Percentiles rank a stretch among this genome's conserved stretches.
Evolutionary conservation across 2,888 invertebrate genomes (phyloP).

Genomic region (Antheraea yamamai): DNA sequence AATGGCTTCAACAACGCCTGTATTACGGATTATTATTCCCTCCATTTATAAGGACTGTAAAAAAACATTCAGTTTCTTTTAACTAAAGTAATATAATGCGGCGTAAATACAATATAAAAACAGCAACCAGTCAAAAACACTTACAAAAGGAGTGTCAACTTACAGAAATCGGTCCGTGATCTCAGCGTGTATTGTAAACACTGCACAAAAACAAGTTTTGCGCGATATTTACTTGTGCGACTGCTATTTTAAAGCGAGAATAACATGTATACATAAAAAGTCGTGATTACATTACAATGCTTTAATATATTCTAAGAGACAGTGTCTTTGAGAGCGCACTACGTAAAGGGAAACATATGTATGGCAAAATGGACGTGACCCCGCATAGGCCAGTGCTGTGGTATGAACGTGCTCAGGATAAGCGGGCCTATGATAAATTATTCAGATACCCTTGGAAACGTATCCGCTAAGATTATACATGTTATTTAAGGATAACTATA

Average conservation of each 20-base stretch:
- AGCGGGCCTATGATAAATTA: conserved; percentile 28
- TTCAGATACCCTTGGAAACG: conserved; percentile 30
- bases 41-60: background rate
- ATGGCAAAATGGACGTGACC: conserved; percentile 34
- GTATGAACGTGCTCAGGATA: conserved; percentile 39
- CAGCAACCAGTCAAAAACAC: background rate
- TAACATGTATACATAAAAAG: conserved; percentile 18
- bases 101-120: conserved; percentile 11
- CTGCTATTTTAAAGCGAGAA: conserved; percentile 26
- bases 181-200: conserved; percentile 38
- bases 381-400: conserved; percentile 30
- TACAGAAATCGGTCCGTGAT: conserved; percentile 42
- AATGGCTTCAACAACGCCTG: too few species aligned
- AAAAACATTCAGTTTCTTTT: background rate
- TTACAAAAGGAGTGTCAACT: conserved; percentile 30
- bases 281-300: conserved; percentile 23
- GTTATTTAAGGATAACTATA: conserved; percentile 18
- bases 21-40: background rate
- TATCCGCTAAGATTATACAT: conserved; percentile 25
- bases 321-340: conserved; percentile 23
- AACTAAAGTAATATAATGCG: background rate
- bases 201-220: conserved; percentile 46
- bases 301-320: conserved; percentile 23
- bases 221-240: conserved; percentile 26
- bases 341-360: conserved; percentile 36